Percentiles rank a stretch among this genome's conserved stretches.
These are phyloP conservation scores for Aphidoletes aphidimyza DNA, from an alignment of 2,888 invertebrate genomes.

Conservation along the genomic window DNA sequence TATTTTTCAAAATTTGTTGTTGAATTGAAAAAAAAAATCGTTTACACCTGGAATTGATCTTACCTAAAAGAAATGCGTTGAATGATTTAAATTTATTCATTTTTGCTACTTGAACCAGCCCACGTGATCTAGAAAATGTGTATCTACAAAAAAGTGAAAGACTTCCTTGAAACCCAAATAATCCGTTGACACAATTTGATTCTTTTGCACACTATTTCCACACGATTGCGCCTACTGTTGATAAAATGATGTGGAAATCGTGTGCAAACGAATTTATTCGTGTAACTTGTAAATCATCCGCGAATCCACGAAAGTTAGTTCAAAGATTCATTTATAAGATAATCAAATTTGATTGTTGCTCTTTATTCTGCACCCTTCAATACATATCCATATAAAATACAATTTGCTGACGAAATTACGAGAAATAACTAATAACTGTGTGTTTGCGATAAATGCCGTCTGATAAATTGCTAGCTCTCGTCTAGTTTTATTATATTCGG, in stretches of 20 bases:
- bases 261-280: no score
- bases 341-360: no score
- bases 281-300: no score
- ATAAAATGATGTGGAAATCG: no score
- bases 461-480: constrained; percentile 1
- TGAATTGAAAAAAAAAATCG: neutral
- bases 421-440: neutral
- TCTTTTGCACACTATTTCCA: no score
- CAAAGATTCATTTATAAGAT: no score
- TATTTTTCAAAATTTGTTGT: no score
- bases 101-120: constrained; percentile 29
- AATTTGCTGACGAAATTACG: constrained; percentile 9
- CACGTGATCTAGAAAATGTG: neutral
- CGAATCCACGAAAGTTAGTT: neutral
- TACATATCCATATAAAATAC: neutral
- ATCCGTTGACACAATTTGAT: no score
- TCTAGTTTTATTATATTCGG: neutral
- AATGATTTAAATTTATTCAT: constrained; percentile 24
- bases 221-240: no score
- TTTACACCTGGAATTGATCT: neutral
- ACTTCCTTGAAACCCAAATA: neutral
- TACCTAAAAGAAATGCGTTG: neutral
- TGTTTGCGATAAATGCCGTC: constrained; percentile 41
- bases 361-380: neutral
- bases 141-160: neutral